Percentiles rank a stretch among this genome's conserved stretches.
These are phyloP conservation scores for Onychostoma macrolepis DNA, from an alignment of 2,113 vertebrate genomes.

Conservation along the genomic window DNA sequence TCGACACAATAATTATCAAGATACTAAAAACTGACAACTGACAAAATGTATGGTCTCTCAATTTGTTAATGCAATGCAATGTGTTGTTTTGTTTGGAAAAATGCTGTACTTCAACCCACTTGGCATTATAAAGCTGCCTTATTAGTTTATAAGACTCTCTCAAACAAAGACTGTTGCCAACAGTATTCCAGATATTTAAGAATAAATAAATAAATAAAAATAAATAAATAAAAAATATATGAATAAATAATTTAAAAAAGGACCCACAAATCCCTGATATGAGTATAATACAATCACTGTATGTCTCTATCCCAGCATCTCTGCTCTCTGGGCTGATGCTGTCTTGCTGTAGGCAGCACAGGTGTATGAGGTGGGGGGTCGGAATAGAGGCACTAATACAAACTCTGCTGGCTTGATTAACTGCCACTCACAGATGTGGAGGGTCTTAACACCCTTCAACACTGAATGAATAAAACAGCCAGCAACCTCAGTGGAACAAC, in stretches of 20 bases:
- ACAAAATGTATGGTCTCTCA: too few relatives aligned
- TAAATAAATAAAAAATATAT: not conserved
- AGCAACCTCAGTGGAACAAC: not conserved
- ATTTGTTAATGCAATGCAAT: not conserved
- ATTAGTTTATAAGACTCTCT: not conserved
- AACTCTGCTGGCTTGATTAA: conserved; percentile 34
- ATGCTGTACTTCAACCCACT: not conserved
- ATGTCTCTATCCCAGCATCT: not conserved
- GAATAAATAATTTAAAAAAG: not conserved
- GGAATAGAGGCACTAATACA: not conserved
- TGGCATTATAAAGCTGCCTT: not conserved
- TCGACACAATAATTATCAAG: not conserved
- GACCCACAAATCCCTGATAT: not conserved
- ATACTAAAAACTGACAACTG: not conserved
- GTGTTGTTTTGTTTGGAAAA: not conserved
- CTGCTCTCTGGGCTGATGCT: not conserved
- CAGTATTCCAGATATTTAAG: not conserved
- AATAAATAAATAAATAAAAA: too few relatives aligned
- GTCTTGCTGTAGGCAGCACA: not conserved
- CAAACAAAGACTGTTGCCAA: not conserved
- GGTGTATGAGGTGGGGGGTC: conserved; percentile 15
- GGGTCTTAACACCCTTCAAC: not conserved
- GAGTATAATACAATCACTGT: not conserved
- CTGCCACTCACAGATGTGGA: conserved; percentile 30
- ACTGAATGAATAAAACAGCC: not conserved